Conservation (phyloP, 2,888 invertebrate genomes). For the Biston stratarius region DNA sequence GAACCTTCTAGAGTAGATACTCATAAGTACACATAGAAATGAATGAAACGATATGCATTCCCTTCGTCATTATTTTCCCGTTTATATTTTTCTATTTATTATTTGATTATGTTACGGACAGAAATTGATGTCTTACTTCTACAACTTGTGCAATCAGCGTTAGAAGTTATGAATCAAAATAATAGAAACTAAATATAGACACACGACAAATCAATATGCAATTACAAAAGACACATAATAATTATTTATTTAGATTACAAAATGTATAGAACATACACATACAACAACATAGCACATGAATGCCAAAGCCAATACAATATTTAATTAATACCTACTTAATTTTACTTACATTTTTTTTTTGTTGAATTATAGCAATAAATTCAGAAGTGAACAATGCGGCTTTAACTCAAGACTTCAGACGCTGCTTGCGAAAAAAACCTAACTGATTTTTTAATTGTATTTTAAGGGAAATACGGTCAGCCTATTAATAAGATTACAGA, state of each 20-base stretch:
- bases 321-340: too few species aligned
- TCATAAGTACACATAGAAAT: slow-evolving; percentile 63
- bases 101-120: slow-evolving; percentile 14
- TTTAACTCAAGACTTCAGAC: background rate
- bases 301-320: background rate
- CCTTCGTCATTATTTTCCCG: slow-evolving; percentile 61
- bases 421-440: slow-evolving; percentile 2
- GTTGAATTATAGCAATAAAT: background rate
- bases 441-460: background rate
- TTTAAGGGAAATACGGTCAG: background rate
- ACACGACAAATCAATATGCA: background rate
- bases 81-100: slow-evolving; percentile 32
- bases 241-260: background rate
- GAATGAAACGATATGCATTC: slow-evolving; percentile 70
- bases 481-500: background rate
- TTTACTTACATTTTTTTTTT: background rate
- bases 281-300: background rate
- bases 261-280: background rate
- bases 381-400: background rate
- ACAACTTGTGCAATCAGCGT: slow-evolving; percentile 13
- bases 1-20: slow-evolving; percentile 66
- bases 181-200: background rate
- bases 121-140: background rate
- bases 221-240: background rate
- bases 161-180: background rate